Percentiles rank a stretch among this genome's conserved stretches.
phyloP scores from a whole-genome alignment of 2,888 invertebrate species.

The Agonopterix arenella region DNA sequence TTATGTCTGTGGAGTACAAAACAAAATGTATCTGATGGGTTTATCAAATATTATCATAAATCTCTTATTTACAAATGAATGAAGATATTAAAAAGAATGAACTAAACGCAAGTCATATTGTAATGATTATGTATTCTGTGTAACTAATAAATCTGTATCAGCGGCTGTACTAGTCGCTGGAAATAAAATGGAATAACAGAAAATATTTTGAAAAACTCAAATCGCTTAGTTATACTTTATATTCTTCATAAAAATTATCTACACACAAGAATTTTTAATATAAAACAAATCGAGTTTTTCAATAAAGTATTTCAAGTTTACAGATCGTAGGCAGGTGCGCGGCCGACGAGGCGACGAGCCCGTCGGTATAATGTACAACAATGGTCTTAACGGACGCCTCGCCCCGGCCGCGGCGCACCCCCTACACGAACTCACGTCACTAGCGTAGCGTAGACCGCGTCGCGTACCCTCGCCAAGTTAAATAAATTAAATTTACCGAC shows the following conservation, averaged over 20 bases:
- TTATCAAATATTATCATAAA: too few species aligned
- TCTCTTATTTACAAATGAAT: too few species aligned
- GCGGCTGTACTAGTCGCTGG: constrained; percentile 9
- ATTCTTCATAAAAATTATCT: constrained; percentile 74
- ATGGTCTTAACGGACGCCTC: constrained; percentile 16
- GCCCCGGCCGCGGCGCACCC: constrained; percentile 14
- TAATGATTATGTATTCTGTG: constrained; percentile 1
- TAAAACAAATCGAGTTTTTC: constrained; percentile 65
- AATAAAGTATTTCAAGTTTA: constrained; percentile 31
- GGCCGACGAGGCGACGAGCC: constrained; percentile 8
- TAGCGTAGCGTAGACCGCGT: constrained; percentile 7
- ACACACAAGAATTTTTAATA: constrained; percentile 70
- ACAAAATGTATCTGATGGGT: too few species aligned
- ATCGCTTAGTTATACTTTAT: constrained; percentile 63
- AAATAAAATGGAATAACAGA: constrained; percentile 17
- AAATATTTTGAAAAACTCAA: constrained; percentile 45
- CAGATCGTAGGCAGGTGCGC: constrained; percentile 19
- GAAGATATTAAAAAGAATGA: neutral
- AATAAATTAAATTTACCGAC: constrained; percentile 39
- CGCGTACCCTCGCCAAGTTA: constrained; percentile 15
- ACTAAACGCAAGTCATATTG: constrained; percentile 2
- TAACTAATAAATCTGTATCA: constrained; percentile 2
- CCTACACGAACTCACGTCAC: constrained; percentile 2
- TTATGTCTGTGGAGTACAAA: too few species aligned
- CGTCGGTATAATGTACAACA: constrained; percentile 20